phyloP scores from a whole-genome alignment of 2,113 vertebrate genomes.

The Heptranchias perlo region DNA sequence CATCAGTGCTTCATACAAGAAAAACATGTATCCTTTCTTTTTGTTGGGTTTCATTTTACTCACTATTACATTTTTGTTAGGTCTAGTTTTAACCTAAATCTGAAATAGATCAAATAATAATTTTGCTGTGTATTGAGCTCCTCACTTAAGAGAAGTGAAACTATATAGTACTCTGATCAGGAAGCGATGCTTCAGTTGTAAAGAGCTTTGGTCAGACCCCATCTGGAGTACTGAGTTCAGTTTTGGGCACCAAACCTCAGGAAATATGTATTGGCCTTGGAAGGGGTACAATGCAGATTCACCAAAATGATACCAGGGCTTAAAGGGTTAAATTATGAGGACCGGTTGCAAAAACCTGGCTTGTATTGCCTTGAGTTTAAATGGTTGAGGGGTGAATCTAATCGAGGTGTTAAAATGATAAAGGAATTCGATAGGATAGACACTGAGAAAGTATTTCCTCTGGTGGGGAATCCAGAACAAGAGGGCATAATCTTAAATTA shows the following conservation, averaged over 20 bases:
- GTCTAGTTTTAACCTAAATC: not conserved
- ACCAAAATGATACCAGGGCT: no score
- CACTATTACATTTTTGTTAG: not conserved
- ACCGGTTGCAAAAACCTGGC: not conserved
- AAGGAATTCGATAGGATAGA: not conserved
- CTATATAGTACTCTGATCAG: not conserved
- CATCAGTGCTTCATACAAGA: constrained; percentile 71
- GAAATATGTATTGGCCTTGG: not conserved
- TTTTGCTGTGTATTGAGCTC: not conserved
- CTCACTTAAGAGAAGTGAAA: not conserved
- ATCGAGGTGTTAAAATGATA: not conserved
- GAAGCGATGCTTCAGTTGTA: not conserved
- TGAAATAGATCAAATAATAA: not conserved
- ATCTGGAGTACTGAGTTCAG: not conserved
- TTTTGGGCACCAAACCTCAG: not conserved
- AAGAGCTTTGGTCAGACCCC: not conserved
- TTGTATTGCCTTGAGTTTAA: not conserved
- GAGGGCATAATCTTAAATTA: not conserved
- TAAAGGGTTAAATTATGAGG: not conserved
- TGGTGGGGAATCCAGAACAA: not conserved
- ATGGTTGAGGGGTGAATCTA: not conserved
- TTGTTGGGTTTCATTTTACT: not conserved
- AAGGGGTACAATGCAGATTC: not conserved
- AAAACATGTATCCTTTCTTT: constrained; percentile 82
- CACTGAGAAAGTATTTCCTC: not conserved